Evolutionary conservation across 1,140 invertebrate genomes (phyloP), one percentile per base, ranked within the genome.

Genomic region (Drosophila varians): DNA sequence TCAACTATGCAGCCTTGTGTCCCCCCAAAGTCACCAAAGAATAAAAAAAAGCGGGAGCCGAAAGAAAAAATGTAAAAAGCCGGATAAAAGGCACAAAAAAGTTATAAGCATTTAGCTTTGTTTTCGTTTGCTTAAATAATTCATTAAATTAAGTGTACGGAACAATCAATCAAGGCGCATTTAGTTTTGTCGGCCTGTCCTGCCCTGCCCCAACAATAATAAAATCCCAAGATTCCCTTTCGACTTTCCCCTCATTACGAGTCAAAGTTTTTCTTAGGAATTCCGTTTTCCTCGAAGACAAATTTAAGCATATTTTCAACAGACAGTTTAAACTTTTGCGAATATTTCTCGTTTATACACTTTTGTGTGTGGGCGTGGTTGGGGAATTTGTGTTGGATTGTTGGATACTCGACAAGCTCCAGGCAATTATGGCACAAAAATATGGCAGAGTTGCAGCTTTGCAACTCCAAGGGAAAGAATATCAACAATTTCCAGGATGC

Each of bases 91-190:
- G 16, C 53, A 62, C 45, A 64, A 64, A 75, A 77, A 83, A 75
- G 79, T 79, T 69, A 73, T 76, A 65, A 73, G 80, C 80, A 73
- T 73, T 79, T 61, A 42, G 62, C 38, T 56, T 70, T 65, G 54
- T 46, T 74, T 65, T 74, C 71, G 48, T 76, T 38, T 80, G 66
- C 66, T 77, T 86, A 86, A 84, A 84, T 84, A 84, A 84, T 86
- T 84, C 80, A 84, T 84, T 84, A 84, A 84, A 86, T 84, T 84
- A 84, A 84, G 80, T 84, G 84, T 76, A 66, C 72, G 53, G 36
- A 86, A 80, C 80, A 84, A 84, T 84, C 80, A 84, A 84, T 84
- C 80, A 84, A 79, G 66, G 42, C 43, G 76, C 72, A 73, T 84
- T 86, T 80, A 86, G 75, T 79, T 74, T 60, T 60, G 60, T 66